Evolutionary conservation across 2,113 vertebrate genomes (phyloP).

Genomic region (Lampris megalopsis): DNA sequence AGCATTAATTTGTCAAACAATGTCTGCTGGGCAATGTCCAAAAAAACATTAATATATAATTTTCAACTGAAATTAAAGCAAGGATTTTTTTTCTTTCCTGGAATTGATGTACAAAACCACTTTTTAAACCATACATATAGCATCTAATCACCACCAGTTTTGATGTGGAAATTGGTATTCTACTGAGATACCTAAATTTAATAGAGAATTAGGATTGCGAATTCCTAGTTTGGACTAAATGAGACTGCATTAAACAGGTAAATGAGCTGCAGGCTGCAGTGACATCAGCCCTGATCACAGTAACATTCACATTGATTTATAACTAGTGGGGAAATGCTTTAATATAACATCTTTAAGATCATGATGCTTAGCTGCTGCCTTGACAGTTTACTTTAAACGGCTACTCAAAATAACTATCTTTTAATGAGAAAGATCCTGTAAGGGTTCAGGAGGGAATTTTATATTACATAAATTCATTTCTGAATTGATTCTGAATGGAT

Average conservation of each 20-base stretch:
- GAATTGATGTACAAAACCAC: too few relatives aligned
- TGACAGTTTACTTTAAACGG: background rate
- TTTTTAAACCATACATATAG: background rate
- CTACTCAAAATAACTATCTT: background rate
- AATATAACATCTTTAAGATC: background rate
- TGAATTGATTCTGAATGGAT: too few relatives aligned
- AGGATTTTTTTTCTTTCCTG: too few relatives aligned
- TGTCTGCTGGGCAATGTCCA: too few relatives aligned
- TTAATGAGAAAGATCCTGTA: too few relatives aligned
- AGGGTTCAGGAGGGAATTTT: too few relatives aligned
- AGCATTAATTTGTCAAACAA: too few relatives aligned
- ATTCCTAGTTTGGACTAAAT: background rate
- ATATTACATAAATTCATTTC: too few relatives aligned
- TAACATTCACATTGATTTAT: background rate
- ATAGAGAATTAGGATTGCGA: background rate
- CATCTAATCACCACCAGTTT: background rate
- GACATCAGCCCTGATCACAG: background rate
- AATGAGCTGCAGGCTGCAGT: too few relatives aligned
- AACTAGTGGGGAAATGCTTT: background rate
- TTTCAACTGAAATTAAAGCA: too few relatives aligned
- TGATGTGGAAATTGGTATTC: too few relatives aligned
- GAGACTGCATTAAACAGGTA: background rate
- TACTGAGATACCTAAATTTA: background rate
- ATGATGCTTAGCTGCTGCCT: background rate
- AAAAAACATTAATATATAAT: too few relatives aligned